Evolutionary conservation across 2,797 vertebrate species (phyloP), one percentile per base, ranked within the genome.

Genomic region (Carapus acus): DNA sequence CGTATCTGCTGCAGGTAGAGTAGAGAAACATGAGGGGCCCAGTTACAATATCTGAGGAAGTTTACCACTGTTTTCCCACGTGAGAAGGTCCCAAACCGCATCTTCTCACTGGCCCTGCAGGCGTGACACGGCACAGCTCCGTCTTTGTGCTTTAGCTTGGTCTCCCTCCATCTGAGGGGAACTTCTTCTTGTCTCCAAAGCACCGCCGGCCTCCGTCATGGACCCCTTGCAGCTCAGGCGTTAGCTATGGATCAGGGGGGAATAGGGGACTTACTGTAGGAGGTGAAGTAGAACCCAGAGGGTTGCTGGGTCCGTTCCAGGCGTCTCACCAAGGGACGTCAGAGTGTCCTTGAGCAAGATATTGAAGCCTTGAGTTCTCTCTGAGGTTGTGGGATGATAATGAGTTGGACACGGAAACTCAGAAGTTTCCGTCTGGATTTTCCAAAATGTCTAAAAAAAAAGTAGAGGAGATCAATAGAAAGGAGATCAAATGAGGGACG

Each of bases 81-180:
- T 64, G 67, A 56, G 66, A 61, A 64, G 61, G 76, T 79, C 54
- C 80, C 64, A 81, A 80, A 72, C 51, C 31, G 46, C 44, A 83
- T 89, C 88, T 89, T 90, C 89, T 39, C 43, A 41, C 45, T 68
- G 61, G 86, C 82, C 87, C 86, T 87, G 84, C 86, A 66, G 76
- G 81, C 67, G 72, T 84, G 86, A 90, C 86, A 88, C 74, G 85
- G 88, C 84, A 87, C 86, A 89, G 84, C 81, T 48, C 48, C 4
- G 61, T 60, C 82, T 88, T 88, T 88, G 85, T 87, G 76, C 65
- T 73, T 40, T 36, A 53, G 54, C 49, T 65, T 61, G 46, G 66
- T 56, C 73, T 47, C 45, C 43, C 56, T 60, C 66, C 67, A 81
- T 82, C 81, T 77, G 64, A 62, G 63, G 43, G 54, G 60, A 58